Conservation (phyloP, 2,888 invertebrate genomes). For the Agelastica alni region DNA sequence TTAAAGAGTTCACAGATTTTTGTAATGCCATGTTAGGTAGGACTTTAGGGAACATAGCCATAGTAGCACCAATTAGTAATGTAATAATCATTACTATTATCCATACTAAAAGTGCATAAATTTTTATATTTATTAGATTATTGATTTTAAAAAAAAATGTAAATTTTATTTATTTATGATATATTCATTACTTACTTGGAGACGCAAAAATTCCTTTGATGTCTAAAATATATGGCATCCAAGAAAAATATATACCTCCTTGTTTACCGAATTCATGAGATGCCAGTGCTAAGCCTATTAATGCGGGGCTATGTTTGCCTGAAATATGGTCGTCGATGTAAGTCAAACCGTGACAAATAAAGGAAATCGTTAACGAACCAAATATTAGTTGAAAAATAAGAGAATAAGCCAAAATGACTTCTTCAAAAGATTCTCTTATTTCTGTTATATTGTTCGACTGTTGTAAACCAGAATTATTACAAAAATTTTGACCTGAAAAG, state of each 20-base stretch:
- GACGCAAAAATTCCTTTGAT: constrained; percentile 41
- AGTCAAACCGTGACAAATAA: constrained; percentile 62
- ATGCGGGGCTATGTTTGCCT: constrained; percentile 58
- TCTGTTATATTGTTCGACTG: not conserved
- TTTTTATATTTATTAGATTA: too few relatives aligned
- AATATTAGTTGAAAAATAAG: constrained; percentile 51
- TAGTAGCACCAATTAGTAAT: constrained; percentile 57
- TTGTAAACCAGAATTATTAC: constrained; percentile 15
- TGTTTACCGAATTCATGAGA: constrained; percentile 47
- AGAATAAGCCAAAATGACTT: constrained; percentile 50
- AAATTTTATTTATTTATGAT: not conserved
- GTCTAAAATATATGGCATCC: constrained; percentile 41
- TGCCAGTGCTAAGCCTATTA: constrained; percentile 53
- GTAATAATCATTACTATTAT: constrained; percentile 57
- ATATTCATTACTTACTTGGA: constrained; percentile 34
- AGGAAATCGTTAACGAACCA: constrained; percentile 48
- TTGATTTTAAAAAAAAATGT: too few relatives aligned
- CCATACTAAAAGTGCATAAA: constrained; percentile 56
- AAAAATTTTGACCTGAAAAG: constrained; percentile 35
- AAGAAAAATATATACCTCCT: constrained; percentile 48
- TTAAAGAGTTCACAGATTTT: constrained; percentile 62
- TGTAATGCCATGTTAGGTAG: constrained; percentile 61
- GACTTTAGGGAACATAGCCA: constrained; percentile 63
- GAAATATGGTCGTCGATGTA: constrained; percentile 67
- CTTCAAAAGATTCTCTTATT: constrained; percentile 19